phyloP scores from a whole-genome alignment of 2,888 invertebrate species.

The Eurytoma californica region DNA sequence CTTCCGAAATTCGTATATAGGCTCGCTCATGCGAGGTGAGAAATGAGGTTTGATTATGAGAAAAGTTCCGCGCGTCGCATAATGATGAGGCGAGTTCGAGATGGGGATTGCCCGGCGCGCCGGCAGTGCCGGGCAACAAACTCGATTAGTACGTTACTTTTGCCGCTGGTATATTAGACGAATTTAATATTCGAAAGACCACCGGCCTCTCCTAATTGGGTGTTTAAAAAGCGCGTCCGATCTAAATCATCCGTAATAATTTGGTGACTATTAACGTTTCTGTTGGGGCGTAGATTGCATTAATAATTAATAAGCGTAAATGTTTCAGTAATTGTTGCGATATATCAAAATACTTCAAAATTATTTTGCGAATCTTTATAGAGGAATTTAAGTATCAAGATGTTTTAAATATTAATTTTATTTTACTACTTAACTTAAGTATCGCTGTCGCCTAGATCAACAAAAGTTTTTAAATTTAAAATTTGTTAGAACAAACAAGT shows the following conservation, averaged over 20 bases:
- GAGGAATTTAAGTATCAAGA: too few species aligned
- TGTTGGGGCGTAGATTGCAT: too few species aligned
- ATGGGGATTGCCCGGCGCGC: slow-evolving; percentile 34
- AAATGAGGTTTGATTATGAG: slow-evolving; percentile 70
- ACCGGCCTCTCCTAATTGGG: slow-evolving; percentile 24
- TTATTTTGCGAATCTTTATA: too few species aligned
- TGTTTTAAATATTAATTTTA: too few species aligned
- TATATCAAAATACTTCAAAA: too few species aligned
- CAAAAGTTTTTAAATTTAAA: too few species aligned
- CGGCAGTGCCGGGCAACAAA: slow-evolving; percentile 19
- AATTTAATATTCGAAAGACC: slow-evolving; percentile 52
- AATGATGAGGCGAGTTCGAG: slow-evolving; percentile 38
- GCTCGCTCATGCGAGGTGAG: slow-evolving; percentile 59
- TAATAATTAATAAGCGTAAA: too few species aligned
- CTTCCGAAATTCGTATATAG: slow-evolving; percentile 28
- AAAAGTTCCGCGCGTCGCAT: slow-evolving; percentile 57
- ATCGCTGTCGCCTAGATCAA: too few species aligned
- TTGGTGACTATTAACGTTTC: too few species aligned
- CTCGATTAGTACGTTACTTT: slow-evolving; percentile 39
- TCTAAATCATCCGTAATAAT: too few species aligned
- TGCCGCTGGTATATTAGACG: slow-evolving; percentile 32
- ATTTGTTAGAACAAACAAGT: neutral
- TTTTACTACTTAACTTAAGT: too few species aligned
- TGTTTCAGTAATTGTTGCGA: too few species aligned
- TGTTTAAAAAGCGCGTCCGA: slow-evolving; percentile 8